A percentile compares a stretch with the other conserved stretches of the same genome.
phyloP scores from a whole-genome alignment of 2,113 vertebrate species.

The Elephas maximus region DNA sequence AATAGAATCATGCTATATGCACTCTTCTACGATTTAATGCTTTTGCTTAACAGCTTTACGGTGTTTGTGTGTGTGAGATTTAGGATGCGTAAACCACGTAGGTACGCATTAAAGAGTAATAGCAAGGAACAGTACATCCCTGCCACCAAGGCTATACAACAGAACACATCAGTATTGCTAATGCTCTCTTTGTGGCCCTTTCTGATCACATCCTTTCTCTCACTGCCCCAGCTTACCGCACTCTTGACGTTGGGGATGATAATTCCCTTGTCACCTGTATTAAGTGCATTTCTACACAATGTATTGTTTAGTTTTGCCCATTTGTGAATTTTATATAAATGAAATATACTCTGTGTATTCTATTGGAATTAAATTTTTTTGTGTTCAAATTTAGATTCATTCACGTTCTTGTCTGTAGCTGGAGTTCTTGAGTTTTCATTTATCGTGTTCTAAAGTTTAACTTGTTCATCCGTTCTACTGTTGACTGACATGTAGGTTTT shows the following conservation, averaged over 20 bases:
- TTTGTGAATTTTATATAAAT: not conserved
- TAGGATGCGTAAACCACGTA: not conserved
- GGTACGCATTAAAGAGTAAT: not conserved
- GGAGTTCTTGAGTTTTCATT: not conserved
- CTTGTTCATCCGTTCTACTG: no score
- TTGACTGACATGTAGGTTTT: not conserved
- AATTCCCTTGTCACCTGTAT: not conserved
- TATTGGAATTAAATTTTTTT: not conserved
- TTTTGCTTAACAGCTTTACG: not conserved
- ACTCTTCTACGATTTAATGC: not conserved
- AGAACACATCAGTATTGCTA: not conserved
- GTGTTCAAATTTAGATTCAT: not conserved
- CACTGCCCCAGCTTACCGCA: not conserved
- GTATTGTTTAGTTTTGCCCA: not conserved
- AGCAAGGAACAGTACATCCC: not conserved
- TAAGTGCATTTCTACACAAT: not conserved
- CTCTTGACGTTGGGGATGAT: not conserved
- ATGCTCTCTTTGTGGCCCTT: not conserved
- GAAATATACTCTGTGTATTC: not conserved
- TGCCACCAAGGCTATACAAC: not conserved
- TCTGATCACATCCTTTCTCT: not conserved
- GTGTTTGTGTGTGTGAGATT: not conserved
- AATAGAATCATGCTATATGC: not conserved
- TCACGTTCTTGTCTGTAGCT: not conserved
- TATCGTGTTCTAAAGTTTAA: not conserved